A percentile compares a stretch with the other conserved stretches of the same genome.
Conservation (phyloP, 2,797 vertebrate species). For the Cottoperca gobio region DNA sequence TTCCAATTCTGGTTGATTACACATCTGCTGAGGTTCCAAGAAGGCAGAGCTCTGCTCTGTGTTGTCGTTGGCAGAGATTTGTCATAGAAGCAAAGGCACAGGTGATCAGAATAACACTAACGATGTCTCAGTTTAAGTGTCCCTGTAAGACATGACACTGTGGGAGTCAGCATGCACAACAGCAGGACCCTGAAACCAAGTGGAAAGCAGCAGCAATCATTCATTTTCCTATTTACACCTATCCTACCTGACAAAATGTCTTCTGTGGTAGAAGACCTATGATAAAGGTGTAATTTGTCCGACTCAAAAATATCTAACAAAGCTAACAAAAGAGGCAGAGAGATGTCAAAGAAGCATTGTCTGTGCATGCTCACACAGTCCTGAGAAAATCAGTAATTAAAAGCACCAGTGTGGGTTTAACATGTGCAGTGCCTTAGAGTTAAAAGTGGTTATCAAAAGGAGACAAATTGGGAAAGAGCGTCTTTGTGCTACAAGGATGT, state of each 20-base stretch:
- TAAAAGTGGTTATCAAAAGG: background rate
- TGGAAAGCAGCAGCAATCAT: background rate
- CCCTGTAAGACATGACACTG: slow-evolving; percentile 1
- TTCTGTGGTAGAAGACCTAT: background rate
- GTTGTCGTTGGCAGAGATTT: too few relatives aligned
- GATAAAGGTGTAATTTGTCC: background rate
- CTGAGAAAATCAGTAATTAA: background rate
- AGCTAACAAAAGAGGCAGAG: background rate
- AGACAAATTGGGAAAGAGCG: background rate
- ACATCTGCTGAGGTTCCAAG: background rate
- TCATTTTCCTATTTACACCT: background rate
- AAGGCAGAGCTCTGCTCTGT: background rate
- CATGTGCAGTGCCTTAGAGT: background rate
- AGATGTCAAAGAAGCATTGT: background rate
- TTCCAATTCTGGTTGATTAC: slow-evolving; percentile 20
- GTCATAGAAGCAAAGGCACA: background rate
- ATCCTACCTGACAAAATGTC: background rate
- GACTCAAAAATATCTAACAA: background rate
- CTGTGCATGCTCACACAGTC: background rate
- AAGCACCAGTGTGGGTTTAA: slow-evolving; percentile 5
- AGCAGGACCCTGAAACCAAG: background rate
- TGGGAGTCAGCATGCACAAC: background rate
- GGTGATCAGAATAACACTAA: background rate
- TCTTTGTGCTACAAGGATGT: background rate
- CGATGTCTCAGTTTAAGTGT: slow-evolving; percentile 2